Evolutionary conservation across 2,888 invertebrate species (phyloP).

Genomic region (Lymantria monacha): DNA sequence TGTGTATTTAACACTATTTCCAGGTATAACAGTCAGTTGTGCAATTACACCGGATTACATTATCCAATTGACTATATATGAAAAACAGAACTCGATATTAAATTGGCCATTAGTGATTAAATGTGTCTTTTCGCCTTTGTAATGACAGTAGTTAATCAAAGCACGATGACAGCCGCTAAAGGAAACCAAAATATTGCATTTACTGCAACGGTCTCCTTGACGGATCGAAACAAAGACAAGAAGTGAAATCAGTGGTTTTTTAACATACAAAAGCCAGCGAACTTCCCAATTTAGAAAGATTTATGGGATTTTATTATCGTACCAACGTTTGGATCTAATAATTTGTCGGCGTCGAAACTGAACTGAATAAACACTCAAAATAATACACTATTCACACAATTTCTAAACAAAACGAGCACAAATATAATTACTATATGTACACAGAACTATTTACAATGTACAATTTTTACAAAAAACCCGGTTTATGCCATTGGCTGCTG

Average conservation of each 20-base stretch:
- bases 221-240: conserved; percentile 80
- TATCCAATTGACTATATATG: conserved; percentile 49
- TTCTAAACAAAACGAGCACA: conserved; percentile 83
- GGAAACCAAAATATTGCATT: conserved; percentile 79
- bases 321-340: conserved; percentile 66
- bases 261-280: conserved; percentile 32
- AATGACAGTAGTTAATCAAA: conserved; percentile 71
- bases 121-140: conserved; percentile 64
- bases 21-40: conserved; percentile 44
- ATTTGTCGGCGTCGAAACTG: conserved; percentile 84
- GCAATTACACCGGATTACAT: conserved; percentile 58
- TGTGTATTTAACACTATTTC: conserved; percentile 43
- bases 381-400: conserved; percentile 84
- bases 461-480: conserved; percentile 84
- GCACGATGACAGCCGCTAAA: conserved; percentile 76
- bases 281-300: conserved; percentile 51
- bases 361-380: conserved; percentile 83
- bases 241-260: conserved; percentile 51
- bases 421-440: conserved; percentile 89
- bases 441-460: conserved; percentile 88
- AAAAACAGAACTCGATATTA: conserved; percentile 42
- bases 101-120: conserved; percentile 50
- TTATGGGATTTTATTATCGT: conserved; percentile 63
- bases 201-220: conserved; percentile 77
- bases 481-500: conserved; percentile 86